Evolutionary conservation across 2,113 vertebrate genomes (phyloP), one percentile per base, ranked within the genome.

Genomic region (Vireo altiloquus): DNA sequence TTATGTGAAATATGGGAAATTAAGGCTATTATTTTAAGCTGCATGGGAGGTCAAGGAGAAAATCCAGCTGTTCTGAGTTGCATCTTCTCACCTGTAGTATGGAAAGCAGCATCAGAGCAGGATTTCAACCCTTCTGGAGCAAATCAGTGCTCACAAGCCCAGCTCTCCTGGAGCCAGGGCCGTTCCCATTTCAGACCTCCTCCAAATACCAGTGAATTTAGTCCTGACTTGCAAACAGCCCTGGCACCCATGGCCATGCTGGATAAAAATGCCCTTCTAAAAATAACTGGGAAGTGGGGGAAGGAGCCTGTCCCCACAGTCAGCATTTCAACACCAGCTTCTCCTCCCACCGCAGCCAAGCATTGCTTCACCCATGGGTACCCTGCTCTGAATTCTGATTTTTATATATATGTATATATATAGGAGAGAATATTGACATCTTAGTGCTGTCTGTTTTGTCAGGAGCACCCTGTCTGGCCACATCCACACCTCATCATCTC

Each of bases 141-240:
- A 40, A 54, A 74, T 25, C 9, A 44, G 5, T 2, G 53, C 27
- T 40, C 57, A 25, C 16, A 50, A 72, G 10, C 11, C 46, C 49
- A 30, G 50, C 9, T 77, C 40, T 39, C 30, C 30, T 13, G 15
- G 16, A 70, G 16, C 17, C 27, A 0, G 2, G 70, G 19, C 33
- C 8, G 0, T 7, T 46, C 42, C 40, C 6, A 7, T 49, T 40
- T 39, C 82, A 82, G 75, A 27, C 19, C 46, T 79, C 13, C 0
- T 3, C 27, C 11, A 2, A 56, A 52, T 7, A 63, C n/a, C 83
- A 42, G 33, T 3, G 44, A 89, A 37, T 93, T 74, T 35, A 61
- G 44, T 49, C n/a, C 57, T 50, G 61, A 52, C 49, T 96, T 87
- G 63, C 40, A 66, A 79, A 59, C 27, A 94, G 87, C 79, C 87